Evolutionary conservation across 2,888 invertebrate species (phyloP).

Genomic region (Lamellibrachia satsuma): DNA sequence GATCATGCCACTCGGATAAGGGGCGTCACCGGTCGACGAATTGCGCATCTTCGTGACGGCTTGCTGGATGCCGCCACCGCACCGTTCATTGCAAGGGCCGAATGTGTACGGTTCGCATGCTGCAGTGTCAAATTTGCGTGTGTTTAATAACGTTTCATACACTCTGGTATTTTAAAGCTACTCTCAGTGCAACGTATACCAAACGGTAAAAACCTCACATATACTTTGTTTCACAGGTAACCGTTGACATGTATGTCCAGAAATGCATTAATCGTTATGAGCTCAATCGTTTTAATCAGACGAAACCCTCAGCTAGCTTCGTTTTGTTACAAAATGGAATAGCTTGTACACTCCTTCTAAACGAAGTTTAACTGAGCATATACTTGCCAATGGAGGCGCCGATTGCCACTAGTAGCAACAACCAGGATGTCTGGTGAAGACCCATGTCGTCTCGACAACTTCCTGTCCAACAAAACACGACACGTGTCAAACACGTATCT

Average conservation of each 20-base stretch:
- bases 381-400: neutral
- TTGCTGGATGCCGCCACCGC: neutral
- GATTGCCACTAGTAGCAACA: neutral
- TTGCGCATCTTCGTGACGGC: neutral
- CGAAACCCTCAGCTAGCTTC: neutral
- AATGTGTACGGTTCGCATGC: neutral
- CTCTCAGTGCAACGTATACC: neutral
- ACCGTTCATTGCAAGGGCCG: neutral
- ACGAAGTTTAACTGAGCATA: neutral
- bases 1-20: neutral
- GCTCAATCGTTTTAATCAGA: neutral
- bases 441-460: neutral
- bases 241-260: neutral
- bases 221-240: neutral
- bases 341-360: neutral
- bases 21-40: neutral
- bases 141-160: neutral
- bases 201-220: neutral
- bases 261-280: neutral
- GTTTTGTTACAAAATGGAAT: neutral
- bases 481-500: neutral
- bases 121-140: neutral
- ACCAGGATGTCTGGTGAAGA: neutral
- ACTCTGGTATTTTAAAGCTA: neutral
- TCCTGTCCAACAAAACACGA: neutral